These are phyloP conservation scores for Phalangium opilio DNA, from an alignment of 2,888 invertebrate species.

Conservation along the genomic window DNA sequence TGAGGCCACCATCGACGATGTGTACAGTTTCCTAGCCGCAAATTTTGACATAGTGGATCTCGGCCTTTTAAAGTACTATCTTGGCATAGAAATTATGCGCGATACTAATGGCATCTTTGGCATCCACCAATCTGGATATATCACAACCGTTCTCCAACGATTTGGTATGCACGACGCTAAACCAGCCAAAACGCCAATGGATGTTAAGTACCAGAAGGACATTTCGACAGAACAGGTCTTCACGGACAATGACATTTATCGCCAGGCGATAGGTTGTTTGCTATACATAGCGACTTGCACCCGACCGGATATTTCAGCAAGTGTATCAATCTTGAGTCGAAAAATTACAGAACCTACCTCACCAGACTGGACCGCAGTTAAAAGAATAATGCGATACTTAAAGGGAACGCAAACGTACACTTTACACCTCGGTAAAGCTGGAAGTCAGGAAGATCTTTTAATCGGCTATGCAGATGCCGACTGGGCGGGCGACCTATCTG, in stretches of 20 bases:
- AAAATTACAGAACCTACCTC: not conserved
- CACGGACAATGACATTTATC: not conserved
- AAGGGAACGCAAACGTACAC: not conserved
- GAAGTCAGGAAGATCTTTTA: not conserved
- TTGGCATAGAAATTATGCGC: slow-evolving; percentile 5
- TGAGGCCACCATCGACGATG: not conserved
- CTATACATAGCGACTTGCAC: not conserved
- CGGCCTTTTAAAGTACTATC: not conserved
- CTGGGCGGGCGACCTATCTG: slow-evolving; percentile 13
- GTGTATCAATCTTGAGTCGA: not conserved
- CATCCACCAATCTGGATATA: no score
- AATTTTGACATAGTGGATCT: slow-evolving; percentile 1
- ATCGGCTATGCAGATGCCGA: slow-evolving; percentile 15
- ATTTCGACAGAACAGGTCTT: no score
- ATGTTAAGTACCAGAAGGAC: not conserved
- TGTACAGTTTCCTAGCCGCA: not conserved
- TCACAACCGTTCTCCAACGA: not conserved
- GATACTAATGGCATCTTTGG: not conserved
- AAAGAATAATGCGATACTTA: not conserved
- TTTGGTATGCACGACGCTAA: not conserved
- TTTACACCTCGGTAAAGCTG: no score
- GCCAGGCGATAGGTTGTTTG: not conserved
- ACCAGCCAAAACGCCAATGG: not conserved
- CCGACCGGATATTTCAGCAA: not conserved
- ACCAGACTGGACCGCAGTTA: not conserved